phyloP scores from a whole-genome alignment of 2,113 vertebrate species.

The Perccottus glenii region DNA sequence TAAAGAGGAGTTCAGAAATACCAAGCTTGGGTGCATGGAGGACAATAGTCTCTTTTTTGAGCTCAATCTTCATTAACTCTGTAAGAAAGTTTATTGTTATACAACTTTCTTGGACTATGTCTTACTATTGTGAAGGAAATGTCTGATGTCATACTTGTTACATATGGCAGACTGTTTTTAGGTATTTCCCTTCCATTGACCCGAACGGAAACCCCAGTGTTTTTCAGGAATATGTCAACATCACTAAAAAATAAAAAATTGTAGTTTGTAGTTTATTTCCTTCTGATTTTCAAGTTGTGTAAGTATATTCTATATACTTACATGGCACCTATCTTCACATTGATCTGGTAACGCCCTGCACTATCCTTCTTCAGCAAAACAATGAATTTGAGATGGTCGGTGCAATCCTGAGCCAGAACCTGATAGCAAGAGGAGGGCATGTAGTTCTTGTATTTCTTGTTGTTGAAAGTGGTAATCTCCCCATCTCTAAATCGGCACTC shows the following conservation, averaged over 20 bases:
- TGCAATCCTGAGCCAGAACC: slow-evolving; percentile 82
- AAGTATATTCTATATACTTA: slow-evolving; percentile 66
- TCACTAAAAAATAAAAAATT: slow-evolving; percentile 51
- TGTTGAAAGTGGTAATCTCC: slow-evolving; percentile 81
- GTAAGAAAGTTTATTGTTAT: not conserved
- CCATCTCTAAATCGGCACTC: slow-evolving; percentile 49
- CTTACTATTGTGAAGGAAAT: not conserved
- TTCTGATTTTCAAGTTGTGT: not conserved
- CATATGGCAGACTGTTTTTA: slow-evolving; percentile 60
- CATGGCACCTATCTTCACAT: slow-evolving; percentile 79
- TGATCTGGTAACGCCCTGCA: slow-evolving; percentile 67
- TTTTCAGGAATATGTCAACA: slow-evolving; percentile 54
- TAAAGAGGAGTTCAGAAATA: slow-evolving; percentile 71
- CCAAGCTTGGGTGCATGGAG: slow-evolving; percentile 55
- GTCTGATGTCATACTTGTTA: slow-evolving; percentile 60
- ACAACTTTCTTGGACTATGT: not conserved
- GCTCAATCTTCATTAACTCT: not conserved
- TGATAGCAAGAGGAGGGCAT: slow-evolving; percentile 82
- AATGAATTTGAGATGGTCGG: slow-evolving; percentile 82
- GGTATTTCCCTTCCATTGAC: slow-evolving; percentile 70
- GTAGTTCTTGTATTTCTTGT: slow-evolving; percentile 65
- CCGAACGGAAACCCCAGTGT: slow-evolving; percentile 46
- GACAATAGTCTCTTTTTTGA: not conserved
- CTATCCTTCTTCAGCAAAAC: slow-evolving; percentile 78
- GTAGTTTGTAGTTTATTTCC: not conserved